Conservation (phyloP, 2,888 invertebrate genomes). For the Opisthograptis luteolata region DNA sequence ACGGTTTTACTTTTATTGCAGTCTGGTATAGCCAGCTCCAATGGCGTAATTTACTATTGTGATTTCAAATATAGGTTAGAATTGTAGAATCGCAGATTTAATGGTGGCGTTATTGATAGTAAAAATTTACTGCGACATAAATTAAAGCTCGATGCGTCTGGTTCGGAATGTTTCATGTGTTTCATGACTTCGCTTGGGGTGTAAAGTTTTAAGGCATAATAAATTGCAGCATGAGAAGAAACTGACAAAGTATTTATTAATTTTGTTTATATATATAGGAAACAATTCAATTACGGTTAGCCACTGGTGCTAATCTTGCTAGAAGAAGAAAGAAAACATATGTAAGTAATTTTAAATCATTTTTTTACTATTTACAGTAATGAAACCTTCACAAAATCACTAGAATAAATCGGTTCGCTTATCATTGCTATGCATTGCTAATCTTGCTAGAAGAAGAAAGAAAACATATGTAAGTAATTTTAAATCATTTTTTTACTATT, state of each 20-base stretch:
- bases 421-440: too few species aligned
- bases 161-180: slow-evolving; percentile 9
- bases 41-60: slow-evolving; percentile 16
- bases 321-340: too few species aligned
- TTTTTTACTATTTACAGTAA: too few species aligned
- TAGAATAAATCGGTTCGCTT: too few species aligned
- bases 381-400: too few species aligned
- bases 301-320: too few species aligned
- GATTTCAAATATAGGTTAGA: slow-evolving; percentile 13
- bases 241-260: background rate
- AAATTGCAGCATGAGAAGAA: background rate
- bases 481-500: too few species aligned
- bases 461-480: too few species aligned
- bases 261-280: too few species aligned
- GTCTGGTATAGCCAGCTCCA: slow-evolving; percentile 1
- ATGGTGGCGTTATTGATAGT: slow-evolving; percentile 16
- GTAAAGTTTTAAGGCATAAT: slow-evolving; percentile 7
- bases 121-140: slow-evolving; percentile 17
- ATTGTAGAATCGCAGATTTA: slow-evolving; percentile 13
- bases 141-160: slow-evolving; percentile 13
- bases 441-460: too few species aligned
- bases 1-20: slow-evolving; percentile 8
- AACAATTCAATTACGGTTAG: too few species aligned
- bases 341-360: too few species aligned
- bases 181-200: slow-evolving; percentile 7